phyloP scores from a whole-genome alignment of 2,797 vertebrate genomes.

The Tiaroga cobitis region DNA sequence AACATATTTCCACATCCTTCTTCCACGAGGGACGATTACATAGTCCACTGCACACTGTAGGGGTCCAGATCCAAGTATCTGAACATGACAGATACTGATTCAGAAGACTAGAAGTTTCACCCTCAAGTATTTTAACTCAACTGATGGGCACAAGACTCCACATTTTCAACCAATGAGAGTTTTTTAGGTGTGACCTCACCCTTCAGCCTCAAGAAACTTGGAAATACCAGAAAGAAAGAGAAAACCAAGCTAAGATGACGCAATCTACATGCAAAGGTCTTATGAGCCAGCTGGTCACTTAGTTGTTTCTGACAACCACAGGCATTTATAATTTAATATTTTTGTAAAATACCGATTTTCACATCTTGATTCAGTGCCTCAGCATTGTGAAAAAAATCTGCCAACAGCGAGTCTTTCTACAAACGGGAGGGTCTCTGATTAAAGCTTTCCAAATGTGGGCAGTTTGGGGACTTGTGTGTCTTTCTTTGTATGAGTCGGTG shows the following conservation, averaged over 20 bases:
- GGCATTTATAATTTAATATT: not conserved
- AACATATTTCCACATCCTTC: constrained; percentile 39
- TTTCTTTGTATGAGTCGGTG: constrained; percentile 19
- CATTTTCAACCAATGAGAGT: constrained; percentile 19
- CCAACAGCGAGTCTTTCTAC: not conserved
- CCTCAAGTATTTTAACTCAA: constrained; percentile 18
- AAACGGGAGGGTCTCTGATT: not conserved
- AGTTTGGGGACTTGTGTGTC: not conserved
- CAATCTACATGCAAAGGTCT: constrained; percentile 19
- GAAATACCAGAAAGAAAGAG: constrained; percentile 9
- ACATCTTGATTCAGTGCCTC: not conserved
- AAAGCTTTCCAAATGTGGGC: not conserved
- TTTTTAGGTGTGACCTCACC: constrained; percentile 32
- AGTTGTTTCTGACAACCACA: not conserved
- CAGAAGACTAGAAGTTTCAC: not conserved
- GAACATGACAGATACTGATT: not conserved
- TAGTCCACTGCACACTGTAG: not conserved
- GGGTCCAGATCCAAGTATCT: not conserved
- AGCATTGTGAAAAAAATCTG: not conserved
- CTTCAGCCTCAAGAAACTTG: constrained; percentile 22
- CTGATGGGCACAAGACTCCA: not conserved
- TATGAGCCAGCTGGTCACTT: constrained; percentile 14
- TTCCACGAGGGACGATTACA: constrained; percentile 30
- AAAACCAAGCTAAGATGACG: constrained; percentile 25
- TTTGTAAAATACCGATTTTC: not conserved